Base-by-base conservation (phyloP, 2,888 invertebrate species). In the Lepidochitona cinerea region DNA sequence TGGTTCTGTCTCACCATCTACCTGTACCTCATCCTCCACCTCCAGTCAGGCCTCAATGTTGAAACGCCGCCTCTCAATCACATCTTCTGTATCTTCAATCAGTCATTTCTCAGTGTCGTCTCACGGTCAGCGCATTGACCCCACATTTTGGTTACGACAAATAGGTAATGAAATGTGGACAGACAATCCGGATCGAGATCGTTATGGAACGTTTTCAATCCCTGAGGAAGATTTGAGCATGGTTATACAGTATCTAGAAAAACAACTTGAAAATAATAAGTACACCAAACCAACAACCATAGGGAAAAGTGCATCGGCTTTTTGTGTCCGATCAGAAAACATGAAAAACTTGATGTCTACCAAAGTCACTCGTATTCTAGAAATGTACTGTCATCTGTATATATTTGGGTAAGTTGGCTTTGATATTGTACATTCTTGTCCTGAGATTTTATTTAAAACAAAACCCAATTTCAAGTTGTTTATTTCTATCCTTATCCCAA, bases 351-450 rank as follows among this genome's bases (percentile, higher is more conserved):
- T 79, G 23, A 78, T 86, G 37, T 82, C 86, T 6, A 80, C 83
- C n/a, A 82, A 85, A 75, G 83, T 88, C 29, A 84, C 84, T 1
- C 85, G 86, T 74, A 84, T 87, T 49, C 75, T 88, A 77, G 87
- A 88, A 75, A 84, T 84, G 23, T 87, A 87, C 79, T 87, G 86
- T 74, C 84, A 84, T 74, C 86, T 88, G 70, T 87, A 86, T 71
- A 84, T 86, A 82, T 78, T 81, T 69, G 84, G 86, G 88, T 88
- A 76, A 82, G 84, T n/a, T n/a, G n/a, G n/a, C n/a, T n/a, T n/a
- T n/a, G n/a, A n/a, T n/a, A n/a, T n/a, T n/a, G n/a, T n/a, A n/a
- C n/a, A n/a, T n/a, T n/a, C n/a, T n/a, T n/a, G n/a, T n/a, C n/a
- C n/a, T n/a, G n/a, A n/a, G n/a, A n/a, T n/a, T n/a, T n/a, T n/a